A percentile compares a stretch with the other conserved stretches of the same genome.
phyloP scores from a whole-genome alignment of 2,113 vertebrate genomes.

The Podarcis cretensis region DNA sequence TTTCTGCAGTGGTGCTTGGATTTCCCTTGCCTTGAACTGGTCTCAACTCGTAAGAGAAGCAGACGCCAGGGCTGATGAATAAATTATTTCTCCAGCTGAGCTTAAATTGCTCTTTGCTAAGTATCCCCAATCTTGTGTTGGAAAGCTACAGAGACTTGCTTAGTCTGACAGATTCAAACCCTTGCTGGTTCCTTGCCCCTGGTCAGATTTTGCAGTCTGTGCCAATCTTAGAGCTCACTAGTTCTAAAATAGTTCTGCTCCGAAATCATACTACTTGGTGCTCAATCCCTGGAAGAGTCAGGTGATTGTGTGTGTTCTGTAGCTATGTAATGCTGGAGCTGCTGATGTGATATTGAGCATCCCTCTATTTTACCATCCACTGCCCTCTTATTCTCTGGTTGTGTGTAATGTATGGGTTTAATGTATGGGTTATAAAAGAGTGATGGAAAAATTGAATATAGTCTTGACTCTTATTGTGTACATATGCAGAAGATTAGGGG shows the following conservation, averaged over 20 bases:
- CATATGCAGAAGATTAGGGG: not conserved
- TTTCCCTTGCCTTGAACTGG: not conserved
- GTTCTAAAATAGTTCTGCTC: not conserved
- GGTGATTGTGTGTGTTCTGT: not conserved
- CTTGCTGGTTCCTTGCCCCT: not conserved
- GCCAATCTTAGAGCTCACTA: not conserved
- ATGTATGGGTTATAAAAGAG: conserved; percentile 6
- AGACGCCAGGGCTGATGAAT: not conserved
- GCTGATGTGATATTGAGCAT: not conserved
- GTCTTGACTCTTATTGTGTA: not conserved
- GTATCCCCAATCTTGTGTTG: not conserved
- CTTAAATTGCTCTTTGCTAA: not conserved
- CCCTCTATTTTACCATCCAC: not conserved
- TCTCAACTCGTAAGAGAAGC: not conserved
- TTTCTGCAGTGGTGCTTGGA: not conserved
- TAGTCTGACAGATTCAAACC: not conserved
- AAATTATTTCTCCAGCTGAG: not conserved
- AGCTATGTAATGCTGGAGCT: not conserved
- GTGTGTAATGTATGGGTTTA: not conserved
- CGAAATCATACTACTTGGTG: not conserved
- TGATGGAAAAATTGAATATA: not conserved
- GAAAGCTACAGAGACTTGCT: not conserved
- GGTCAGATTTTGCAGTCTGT: not conserved
- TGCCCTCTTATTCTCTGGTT: not conserved
- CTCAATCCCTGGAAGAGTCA: not conserved